Evolutionary conservation across 2,888 invertebrate species (phyloP).

Genomic region (Rhagonycha fulva): DNA sequence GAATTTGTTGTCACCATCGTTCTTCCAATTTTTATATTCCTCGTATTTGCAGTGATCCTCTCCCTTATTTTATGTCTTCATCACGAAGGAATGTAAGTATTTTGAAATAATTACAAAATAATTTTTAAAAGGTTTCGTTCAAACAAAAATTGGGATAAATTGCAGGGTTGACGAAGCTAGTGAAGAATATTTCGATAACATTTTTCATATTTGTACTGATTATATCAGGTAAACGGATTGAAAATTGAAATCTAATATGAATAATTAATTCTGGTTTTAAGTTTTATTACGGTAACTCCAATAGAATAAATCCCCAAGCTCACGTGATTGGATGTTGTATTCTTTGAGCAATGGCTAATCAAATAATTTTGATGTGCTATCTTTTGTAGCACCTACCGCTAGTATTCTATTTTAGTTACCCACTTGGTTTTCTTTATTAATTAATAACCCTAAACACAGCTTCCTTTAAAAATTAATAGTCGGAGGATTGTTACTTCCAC

Average conservation of each 20-base stretch:
- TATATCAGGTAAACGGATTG: conserved; percentile 44
- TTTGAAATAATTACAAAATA: background rate
- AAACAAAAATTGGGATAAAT: conserved; percentile 38
- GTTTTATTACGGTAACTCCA: background rate
- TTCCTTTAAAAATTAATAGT: too few relatives aligned
- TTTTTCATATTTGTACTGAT: conserved; percentile 75
- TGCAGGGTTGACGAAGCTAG: conserved; percentile 69
- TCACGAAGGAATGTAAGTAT: conserved; percentile 76
- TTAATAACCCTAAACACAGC: background rate
- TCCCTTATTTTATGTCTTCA: conserved; percentile 77
- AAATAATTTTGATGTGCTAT: background rate
- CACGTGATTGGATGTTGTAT: too few relatives aligned
- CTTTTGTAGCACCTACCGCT: background rate
- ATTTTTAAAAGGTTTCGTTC: background rate
- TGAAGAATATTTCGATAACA: conserved; percentile 68
- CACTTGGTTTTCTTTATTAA: background rate
- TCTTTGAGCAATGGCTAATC: too few relatives aligned
- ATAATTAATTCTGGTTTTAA: background rate
- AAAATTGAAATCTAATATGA: background rate
- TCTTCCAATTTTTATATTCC: conserved; percentile 69
- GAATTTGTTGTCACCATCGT: conserved; percentile 73
- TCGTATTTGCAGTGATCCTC: conserved; percentile 67
- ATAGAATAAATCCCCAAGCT: background rate
- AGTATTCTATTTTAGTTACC: background rate
- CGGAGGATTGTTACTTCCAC: background rate